Evolutionary conservation across 2,113 vertebrate species (phyloP).

Genomic region (Vireo altiloquus): DNA sequence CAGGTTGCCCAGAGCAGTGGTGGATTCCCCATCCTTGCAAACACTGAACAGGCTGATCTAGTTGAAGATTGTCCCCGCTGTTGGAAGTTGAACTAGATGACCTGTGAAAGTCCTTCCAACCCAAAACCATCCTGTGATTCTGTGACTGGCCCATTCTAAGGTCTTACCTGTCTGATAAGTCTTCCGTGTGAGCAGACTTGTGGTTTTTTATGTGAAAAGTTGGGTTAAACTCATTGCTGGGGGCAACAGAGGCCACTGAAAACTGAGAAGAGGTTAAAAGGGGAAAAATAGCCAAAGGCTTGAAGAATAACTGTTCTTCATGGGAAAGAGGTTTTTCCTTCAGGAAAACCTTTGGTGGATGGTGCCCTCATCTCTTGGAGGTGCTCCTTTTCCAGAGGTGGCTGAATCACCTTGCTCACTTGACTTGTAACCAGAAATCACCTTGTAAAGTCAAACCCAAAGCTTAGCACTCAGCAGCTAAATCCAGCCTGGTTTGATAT

Average conservation of each 20-base stretch:
- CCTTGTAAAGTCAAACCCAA: not conserved
- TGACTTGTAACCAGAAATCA: not conserved
- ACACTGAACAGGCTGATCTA: not conserved
- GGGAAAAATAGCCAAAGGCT: not conserved
- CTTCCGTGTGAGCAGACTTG: accelerated
- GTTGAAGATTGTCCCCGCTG: not conserved
- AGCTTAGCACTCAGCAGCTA: not conserved
- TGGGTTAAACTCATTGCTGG: not conserved
- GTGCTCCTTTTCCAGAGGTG: not conserved
- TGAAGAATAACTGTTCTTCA: not conserved
- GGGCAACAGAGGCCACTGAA: not conserved
- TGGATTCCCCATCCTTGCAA: not conserved
- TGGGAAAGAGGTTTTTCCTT: not conserved
- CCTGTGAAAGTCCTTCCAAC: not conserved
- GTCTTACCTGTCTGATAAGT: not conserved
- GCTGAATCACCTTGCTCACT: not conserved
- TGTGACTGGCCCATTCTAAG: not conserved
- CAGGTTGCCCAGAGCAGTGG: not conserved
- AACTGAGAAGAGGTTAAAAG: not conserved
- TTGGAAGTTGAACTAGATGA: not conserved
- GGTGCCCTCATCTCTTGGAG: not conserved
- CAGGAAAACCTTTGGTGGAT: not conserved
- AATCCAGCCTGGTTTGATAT: not conserved
- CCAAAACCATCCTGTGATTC: not conserved
- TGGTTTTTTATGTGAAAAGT: not conserved